These are phyloP conservation scores for Popillia japonica DNA, from an alignment of 1,140 invertebrate genomes.

Conservation along the genomic window DNA sequence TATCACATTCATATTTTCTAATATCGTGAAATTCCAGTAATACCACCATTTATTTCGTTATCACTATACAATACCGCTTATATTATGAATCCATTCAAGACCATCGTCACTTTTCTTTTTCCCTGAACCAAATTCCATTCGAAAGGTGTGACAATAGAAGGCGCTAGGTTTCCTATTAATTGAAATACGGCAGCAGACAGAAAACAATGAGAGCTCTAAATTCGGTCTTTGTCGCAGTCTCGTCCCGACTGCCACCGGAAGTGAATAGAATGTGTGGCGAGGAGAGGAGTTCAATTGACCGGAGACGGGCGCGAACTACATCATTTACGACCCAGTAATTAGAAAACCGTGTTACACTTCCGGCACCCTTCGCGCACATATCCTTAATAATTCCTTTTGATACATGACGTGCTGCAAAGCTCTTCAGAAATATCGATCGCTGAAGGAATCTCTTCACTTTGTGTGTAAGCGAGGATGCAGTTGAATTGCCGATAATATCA, in stretches of 20 bases:
- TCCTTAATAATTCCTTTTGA: constrained; percentile 37
- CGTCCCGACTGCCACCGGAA: constrained; percentile 12
- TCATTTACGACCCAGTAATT: constrained; percentile 42
- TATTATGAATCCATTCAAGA: not conserved
- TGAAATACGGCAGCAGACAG: not conserved
- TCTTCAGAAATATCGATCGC: constrained; percentile 31
- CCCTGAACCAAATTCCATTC: not conserved
- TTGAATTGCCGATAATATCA: constrained; percentile 14
- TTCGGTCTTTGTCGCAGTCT: constrained; percentile 12
- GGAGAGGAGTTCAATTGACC: constrained; percentile 40
- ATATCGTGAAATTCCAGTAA: too few relatives aligned
- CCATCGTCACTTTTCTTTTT: not conserved
- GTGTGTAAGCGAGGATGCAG: constrained; percentile 3
- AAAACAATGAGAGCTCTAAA: constrained; percentile 17
- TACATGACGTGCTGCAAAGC: not conserved
- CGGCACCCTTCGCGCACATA: not conserved
- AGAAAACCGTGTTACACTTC: constrained; percentile 39
- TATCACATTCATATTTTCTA: too few relatives aligned
- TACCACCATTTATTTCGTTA: not conserved
- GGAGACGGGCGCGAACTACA: constrained; percentile 40
- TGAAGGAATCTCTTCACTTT: constrained; percentile 21
- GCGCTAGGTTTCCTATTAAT: constrained; percentile 22
- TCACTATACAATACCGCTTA: not conserved
- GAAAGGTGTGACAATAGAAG: constrained; percentile 1
- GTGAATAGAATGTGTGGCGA: constrained; percentile 35